These are phyloP conservation scores for Xylophagus ater DNA, from an alignment of 2,888 invertebrate species.

Conservation along the genomic window DNA sequence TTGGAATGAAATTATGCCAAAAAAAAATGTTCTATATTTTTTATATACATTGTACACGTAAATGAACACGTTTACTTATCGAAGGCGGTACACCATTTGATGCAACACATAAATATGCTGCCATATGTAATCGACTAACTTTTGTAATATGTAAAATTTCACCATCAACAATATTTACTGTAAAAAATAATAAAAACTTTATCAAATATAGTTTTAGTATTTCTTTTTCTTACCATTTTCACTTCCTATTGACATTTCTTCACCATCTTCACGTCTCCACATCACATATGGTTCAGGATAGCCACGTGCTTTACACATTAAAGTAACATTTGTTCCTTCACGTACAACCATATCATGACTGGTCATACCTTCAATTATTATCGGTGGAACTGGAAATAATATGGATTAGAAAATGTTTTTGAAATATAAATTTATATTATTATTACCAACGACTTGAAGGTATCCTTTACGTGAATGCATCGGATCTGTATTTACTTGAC, in stretches of 20 bases:
- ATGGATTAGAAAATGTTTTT: no score
- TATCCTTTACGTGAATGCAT: slow-evolving; percentile 75
- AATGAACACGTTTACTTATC: slow-evolving; percentile 58
- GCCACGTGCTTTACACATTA: slow-evolving; percentile 69
- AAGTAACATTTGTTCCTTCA: slow-evolving; percentile 68
- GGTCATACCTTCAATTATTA: slow-evolving; percentile 71
- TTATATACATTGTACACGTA: slow-evolving; percentile 64
- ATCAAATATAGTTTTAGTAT: background rate
- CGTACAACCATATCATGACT: slow-evolving; percentile 77
- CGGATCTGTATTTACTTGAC: slow-evolving; percentile 75
- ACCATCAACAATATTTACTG: slow-evolving; percentile 72
- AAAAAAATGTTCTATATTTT: background rate
- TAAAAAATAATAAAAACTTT: slow-evolving; percentile 26
- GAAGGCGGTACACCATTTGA: no score
- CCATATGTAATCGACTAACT: slow-evolving; percentile 77
- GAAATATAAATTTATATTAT: no score
- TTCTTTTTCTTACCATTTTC: slow-evolving; percentile 50
- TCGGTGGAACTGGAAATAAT: slow-evolving; percentile 62
- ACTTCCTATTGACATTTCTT: slow-evolving; percentile 69
- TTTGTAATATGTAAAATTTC: slow-evolving; percentile 67
- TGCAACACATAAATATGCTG: no score
- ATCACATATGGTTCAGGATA: slow-evolving; percentile 78
- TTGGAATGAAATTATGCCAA: background rate
- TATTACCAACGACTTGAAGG: slow-evolving; percentile 74
- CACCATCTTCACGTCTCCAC: slow-evolving; percentile 74